Percentiles rank a stretch among this genome's conserved stretches.
Evolutionary conservation across 2,797 vertebrate genomes (phyloP).

Genomic region (Streptopelia turtur): DNA sequence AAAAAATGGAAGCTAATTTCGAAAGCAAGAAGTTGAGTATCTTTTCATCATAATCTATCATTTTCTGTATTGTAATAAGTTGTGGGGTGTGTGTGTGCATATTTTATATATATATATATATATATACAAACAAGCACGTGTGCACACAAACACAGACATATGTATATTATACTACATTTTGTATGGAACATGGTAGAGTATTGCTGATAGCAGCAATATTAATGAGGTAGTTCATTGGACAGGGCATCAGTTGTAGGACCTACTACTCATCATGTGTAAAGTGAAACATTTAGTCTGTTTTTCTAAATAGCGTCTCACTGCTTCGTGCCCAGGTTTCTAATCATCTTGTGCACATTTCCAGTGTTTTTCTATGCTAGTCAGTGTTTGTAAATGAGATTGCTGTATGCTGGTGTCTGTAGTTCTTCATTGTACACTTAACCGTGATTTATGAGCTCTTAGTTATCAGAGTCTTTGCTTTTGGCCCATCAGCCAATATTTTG

Average conservation of each 20-base stretch:
- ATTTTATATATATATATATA: background rate
- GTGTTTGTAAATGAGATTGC: background rate
- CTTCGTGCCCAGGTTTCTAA: background rate
- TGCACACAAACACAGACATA: too few relatives aligned
- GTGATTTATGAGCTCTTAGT: background rate
- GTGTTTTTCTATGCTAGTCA: background rate
- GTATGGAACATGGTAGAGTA: background rate
- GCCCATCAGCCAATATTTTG: background rate
- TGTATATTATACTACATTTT: background rate
- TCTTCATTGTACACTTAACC: background rate
- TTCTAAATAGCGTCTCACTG: background rate
- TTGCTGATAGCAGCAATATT: background rate
- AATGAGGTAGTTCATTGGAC: background rate
- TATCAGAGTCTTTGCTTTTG: background rate
- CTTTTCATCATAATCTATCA: background rate
- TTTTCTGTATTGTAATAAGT: background rate
- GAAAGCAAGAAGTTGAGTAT: background rate
- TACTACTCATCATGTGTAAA: background rate
- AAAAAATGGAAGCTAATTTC: background rate
- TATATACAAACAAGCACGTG: rapidly evolving
- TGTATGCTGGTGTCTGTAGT: background rate
- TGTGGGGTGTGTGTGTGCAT: rapidly evolving
- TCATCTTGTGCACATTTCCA: background rate
- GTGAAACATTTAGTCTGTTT: background rate
- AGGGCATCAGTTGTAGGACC: rapidly evolving